Evolutionary conservation across 2,888 invertebrate species (phyloP), one percentile per base, ranked within the genome.

Genomic region (Seira ritae): DNA sequence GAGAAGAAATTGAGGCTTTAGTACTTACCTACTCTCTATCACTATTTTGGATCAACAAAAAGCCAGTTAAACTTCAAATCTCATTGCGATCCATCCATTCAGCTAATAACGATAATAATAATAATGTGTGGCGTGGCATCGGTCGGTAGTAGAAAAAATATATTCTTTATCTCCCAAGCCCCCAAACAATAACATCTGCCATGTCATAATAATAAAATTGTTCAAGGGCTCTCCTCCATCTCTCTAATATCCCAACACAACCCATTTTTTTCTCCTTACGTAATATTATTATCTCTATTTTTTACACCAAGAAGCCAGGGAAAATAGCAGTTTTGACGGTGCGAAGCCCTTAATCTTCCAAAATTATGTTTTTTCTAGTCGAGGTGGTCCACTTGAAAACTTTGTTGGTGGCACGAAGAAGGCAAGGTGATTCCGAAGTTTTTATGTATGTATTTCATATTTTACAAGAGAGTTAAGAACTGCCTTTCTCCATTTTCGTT

Each of bases 311-410:
- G 31, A 50, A 50, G 22, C 24, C 55, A 22, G 19, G n/a, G 42
- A 71, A 72, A 73, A 83, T 78, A 50, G 73, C 69, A 74, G 66
- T 50, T 77, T 55, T 37, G 81, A 71, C 72, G 82, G 82, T 66
- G 66, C 62, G 65, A 71, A 77, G 77, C 82, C 82, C 82, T 83
- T 83, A 83, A 83, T 83, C 82, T 83, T 83, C 82, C 69, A 83
- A 83, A 83, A 72, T 83, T 82, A 74, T 83, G 82, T 83, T 83
- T 77, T 77, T 68, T 78, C 65, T 65, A 77, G 55, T 50, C 73
- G 76, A 83, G 82, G 82, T 83, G 82, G 82, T 83, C 82, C 66
- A 24, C 69, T 20, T 22, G 6, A 65, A 50, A 69, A 73, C 82
- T 72, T 83, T 73, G 82, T 83, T 50, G 50, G 50, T 50, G 82